Base-by-base conservation (phyloP, 2,797 vertebrate genomes). In the Furcifer pardalis region DNA sequence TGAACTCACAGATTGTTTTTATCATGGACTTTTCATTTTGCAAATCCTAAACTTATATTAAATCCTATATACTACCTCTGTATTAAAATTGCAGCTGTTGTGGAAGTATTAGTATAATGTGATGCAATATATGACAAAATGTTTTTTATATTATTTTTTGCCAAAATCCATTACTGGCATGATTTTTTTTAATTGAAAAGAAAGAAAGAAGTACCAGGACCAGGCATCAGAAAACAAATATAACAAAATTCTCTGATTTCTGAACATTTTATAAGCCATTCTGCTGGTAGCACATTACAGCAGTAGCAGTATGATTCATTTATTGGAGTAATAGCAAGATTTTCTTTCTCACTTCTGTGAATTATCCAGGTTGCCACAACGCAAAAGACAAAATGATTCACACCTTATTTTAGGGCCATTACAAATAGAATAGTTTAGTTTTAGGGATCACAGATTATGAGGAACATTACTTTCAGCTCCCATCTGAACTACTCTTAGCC, bases 331-430 rank as follows among this genome's bases (percentile, higher is more conserved):
- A 46, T 76, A 79, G 52, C 89, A 81, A 62, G 66, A 86, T 90
- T 88, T 73, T 81, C n/a, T 89, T 87, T 86, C 87, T 90, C 88
- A 82, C 82, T 89, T 86, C 85, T 88, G 87, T 90, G 89, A 91
- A 86, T 86, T 90, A 86, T 85, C 89, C 65, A 77, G 90, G 77
- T 84, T 94, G 90, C 66, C 84, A 86, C 84, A 89, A 87, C 85
- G 87, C 91, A 90, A 92, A 92, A 93, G 92, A 91, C 89, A 84
- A 68, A n/a, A 89, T 94, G 92, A 88, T 90, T 87, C 44, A 75
- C 84, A n/a, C 83, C 82, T 94, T 94, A 94, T 94, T 96, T 95
- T 95, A 94, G 94, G 93, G 88, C 81, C 91, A 92, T 91, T 90
- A 88, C 49, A 73, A 89, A 86, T 95, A 92, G 90, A 82, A 84